Evolutionary conservation across 2,888 invertebrate species (phyloP).

Genomic region (Phania funesta): DNA sequence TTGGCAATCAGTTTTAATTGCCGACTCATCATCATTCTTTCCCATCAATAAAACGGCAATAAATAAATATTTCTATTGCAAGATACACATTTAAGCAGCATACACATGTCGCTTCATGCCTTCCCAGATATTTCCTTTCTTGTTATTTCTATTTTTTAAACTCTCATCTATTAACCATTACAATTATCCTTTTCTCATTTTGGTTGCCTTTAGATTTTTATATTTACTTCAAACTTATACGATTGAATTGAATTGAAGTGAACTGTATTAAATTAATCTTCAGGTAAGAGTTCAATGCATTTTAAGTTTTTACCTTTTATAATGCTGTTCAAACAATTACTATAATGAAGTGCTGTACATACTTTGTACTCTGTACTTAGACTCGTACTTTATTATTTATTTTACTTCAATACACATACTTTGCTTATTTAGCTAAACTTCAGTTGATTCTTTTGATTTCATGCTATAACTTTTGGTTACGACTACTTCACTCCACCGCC

Average conservation of each 20-base stretch:
- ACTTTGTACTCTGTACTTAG: slow-evolving; percentile 11
- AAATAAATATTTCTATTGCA: slow-evolving; percentile 60
- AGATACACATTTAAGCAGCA: not conserved
- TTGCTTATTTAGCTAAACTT: slow-evolving; percentile 62
- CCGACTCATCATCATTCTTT: slow-evolving; percentile 55
- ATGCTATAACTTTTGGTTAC: slow-evolving; percentile 52
- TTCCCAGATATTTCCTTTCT: not conserved
- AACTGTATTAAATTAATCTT: slow-evolving; percentile 51
- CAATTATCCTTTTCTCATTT: slow-evolving; percentile 51
- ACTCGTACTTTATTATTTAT: slow-evolving; percentile 52
- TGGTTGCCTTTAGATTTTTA: slow-evolving; percentile 19
- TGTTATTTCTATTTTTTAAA: slow-evolving; percentile 1
- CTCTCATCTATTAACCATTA: slow-evolving; percentile 55
- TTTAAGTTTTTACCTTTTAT: slow-evolving; percentile 23
- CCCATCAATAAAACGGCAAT: slow-evolving; percentile 63
- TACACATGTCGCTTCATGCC: slow-evolving; percentile 23
- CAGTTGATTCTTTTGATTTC: slow-evolving; percentile 55
- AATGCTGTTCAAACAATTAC: slow-evolving; percentile 62
- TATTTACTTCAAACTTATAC: slow-evolving; percentile 7
- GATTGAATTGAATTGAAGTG: slow-evolving; percentile 37
- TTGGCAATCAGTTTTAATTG: slow-evolving; percentile 67
- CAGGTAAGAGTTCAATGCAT: slow-evolving; percentile 46
- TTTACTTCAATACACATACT: slow-evolving; percentile 40
- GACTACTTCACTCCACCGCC: too few species aligned
- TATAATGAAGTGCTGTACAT: slow-evolving; percentile 60